Percentiles rank a stretch among this genome's conserved stretches.
phyloP scores from a whole-genome alignment of 92 coral and sea anemone species.

The Zoanthus gigantus region DNA sequence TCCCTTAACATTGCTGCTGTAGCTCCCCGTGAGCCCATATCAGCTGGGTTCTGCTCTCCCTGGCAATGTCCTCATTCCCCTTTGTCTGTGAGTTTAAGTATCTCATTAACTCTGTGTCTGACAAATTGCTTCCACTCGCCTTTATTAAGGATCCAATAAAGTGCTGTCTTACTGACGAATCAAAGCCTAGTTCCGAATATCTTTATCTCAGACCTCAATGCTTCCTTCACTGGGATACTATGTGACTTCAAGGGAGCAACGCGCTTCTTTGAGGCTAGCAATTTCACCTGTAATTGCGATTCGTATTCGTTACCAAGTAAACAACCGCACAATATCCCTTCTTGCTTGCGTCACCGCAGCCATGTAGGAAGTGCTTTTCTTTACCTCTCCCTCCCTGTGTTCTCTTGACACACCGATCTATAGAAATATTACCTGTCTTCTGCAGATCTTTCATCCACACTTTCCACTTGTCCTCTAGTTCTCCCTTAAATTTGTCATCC shows the following conservation, averaged over 20 bases:
- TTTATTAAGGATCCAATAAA: neutral
- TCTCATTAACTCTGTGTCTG: neutral
- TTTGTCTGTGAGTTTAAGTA: neutral
- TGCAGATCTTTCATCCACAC: too few species aligned
- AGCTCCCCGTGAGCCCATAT: too few species aligned
- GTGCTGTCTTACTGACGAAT: constrained; percentile 48
- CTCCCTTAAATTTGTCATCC: too few species aligned
- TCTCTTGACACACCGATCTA: too few species aligned
- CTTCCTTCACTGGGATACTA: neutral
- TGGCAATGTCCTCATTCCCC: too few species aligned
- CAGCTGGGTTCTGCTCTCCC: too few species aligned
- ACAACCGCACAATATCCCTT: constrained; percentile 16
- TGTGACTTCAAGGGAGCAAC: neutral
- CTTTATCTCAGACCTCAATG: constrained; percentile 33
- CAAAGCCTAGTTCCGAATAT: constrained; percentile 42
- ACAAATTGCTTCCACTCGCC: neutral
- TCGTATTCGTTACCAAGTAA: neutral
- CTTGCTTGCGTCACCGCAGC: constrained; percentile 4
- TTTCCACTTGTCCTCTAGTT: too few species aligned
- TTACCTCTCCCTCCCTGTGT: too few species aligned
- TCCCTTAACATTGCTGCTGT: too few species aligned
- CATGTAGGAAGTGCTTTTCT: neutral
- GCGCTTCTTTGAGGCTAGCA: neutral
- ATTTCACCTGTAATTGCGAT: neutral
- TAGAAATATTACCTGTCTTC: too few species aligned